These are phyloP conservation scores for Mycalesis mineus DNA, from an alignment of 2,888 invertebrate species.

Conservation along the genomic window DNA sequence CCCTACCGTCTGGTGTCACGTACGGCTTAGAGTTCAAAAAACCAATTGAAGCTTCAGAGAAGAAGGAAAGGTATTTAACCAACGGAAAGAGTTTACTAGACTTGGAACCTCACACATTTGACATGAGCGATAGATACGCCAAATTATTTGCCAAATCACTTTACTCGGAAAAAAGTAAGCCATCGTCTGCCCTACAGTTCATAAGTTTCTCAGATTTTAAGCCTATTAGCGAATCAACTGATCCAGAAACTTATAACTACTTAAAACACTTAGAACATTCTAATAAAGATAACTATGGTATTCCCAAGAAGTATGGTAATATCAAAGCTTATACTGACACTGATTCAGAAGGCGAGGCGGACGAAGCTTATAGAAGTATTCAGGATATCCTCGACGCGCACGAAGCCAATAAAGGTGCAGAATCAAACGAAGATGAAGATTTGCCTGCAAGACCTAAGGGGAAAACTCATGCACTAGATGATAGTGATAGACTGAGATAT, in stretches of 20 bases:
- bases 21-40: slow-evolving; percentile 36
- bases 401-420: slow-evolving; percentile 47
- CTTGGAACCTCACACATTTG: slow-evolving; percentile 36
- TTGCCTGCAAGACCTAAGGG: slow-evolving; percentile 37
- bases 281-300: slow-evolving; percentile 39
- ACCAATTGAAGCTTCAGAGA: slow-evolving; percentile 46
- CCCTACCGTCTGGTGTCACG: slow-evolving; percentile 45
- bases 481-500: slow-evolving; percentile 12
- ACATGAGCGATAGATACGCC: slow-evolving; percentile 43
- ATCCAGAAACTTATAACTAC: slow-evolving; percentile 63
- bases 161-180: slow-evolving; percentile 35
- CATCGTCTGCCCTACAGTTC: slow-evolving; percentile 41
- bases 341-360: slow-evolving; percentile 35
- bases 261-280: slow-evolving; percentile 55
- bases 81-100: slow-evolving; percentile 38
- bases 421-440: slow-evolving; percentile 37
- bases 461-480: slow-evolving; percentile 13
- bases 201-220: slow-evolving; percentile 53
- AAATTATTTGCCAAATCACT: slow-evolving; percentile 35
- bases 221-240: slow-evolving; percentile 52
- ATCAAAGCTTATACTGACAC: slow-evolving; percentile 28
- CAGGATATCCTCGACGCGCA: slow-evolving; percentile 65
- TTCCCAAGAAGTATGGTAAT: not conserved
- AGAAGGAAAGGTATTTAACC: slow-evolving; percentile 41
- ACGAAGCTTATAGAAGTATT: slow-evolving; percentile 51